These are phyloP conservation scores for Spilogale gracilis DNA, from an alignment of 2,113 vertebrate species.

Conservation along the genomic window DNA sequence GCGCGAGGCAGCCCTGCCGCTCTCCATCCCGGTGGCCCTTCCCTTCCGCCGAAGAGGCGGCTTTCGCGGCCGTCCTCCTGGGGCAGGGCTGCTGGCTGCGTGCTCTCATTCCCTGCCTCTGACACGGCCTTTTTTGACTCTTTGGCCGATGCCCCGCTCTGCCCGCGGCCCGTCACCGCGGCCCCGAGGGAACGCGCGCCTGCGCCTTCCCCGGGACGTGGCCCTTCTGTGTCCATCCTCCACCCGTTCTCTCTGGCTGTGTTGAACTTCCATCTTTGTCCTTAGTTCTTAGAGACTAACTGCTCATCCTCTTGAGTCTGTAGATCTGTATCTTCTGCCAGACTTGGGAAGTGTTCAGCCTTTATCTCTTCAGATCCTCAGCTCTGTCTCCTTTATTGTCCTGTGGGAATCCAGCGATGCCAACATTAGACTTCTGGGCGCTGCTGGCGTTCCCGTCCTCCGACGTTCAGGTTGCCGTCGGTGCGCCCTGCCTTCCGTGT, in stretches of 20 bases:
- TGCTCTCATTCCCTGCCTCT: too few species aligned
- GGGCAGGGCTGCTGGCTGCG: too few species aligned
- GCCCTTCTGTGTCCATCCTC: too few species aligned
- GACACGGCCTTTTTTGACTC: too few species aligned
- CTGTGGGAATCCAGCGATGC: neutral
- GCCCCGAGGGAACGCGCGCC: too few species aligned
- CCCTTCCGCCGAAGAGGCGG: too few species aligned
- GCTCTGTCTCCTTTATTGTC: neutral
- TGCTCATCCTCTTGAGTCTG: neutral
- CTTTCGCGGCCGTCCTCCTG: too few species aligned
- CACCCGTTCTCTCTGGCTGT: neutral
- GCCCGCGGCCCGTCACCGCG: too few species aligned
- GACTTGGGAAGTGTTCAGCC: neutral
- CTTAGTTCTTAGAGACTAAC: neutral
- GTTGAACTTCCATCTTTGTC: neutral
- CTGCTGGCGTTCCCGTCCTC: neutral
- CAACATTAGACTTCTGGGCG: neutral
- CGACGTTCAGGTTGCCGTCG: neutral
- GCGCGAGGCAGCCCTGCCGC: neutral
- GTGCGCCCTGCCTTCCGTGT: neutral
- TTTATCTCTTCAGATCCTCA: neutral
- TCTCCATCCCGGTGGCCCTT: too few species aligned
- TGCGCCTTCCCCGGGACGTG: too few species aligned
- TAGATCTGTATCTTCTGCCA: neutral
- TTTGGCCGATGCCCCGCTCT: too few species aligned